These are phyloP conservation scores for Argyrosomus japonicus DNA, from an alignment of 2,113 vertebrate species.

Conservation along the genomic window DNA sequence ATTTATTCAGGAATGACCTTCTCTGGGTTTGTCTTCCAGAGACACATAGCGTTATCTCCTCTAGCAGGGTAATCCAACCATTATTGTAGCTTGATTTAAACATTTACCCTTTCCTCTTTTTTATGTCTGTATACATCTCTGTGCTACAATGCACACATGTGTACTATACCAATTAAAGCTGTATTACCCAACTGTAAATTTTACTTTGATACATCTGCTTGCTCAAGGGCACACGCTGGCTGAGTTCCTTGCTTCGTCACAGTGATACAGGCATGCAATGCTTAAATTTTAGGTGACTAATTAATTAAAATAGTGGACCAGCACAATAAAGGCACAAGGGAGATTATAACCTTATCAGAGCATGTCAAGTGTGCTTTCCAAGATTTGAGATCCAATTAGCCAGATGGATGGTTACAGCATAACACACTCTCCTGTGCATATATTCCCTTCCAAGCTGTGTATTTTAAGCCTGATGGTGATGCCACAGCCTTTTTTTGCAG, in stretches of 20 bases:
- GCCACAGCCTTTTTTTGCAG: conserved; percentile 4
- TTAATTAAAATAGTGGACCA: conserved; percentile 69
- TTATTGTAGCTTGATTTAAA: conserved; percentile 73
- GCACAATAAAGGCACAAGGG: conserved; percentile 62
- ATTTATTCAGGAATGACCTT: conserved; percentile 84
- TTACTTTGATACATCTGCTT: conserved; percentile 13
- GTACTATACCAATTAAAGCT: conserved; percentile 29
- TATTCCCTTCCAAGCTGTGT: conserved; percentile 5
- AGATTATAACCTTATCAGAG: conserved; percentile 79
- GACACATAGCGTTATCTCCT: conserved; percentile 61
- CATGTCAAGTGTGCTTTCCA: conserved; percentile 68
- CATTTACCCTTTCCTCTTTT: conserved; percentile 53
- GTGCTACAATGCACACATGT: conserved; percentile 40
- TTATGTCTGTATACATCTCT: conserved; percentile 18
- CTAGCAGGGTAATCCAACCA: conserved; percentile 66
- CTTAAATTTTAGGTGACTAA: conserved; percentile 59
- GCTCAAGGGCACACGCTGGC: neutral
- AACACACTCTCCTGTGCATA: conserved; percentile 42
- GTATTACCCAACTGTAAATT: conserved; percentile 12
- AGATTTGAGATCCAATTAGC: conserved; percentile 74
- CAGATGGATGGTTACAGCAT: conserved; percentile 65
- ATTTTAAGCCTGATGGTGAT: conserved; percentile 15
- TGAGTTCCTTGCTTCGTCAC: neutral
- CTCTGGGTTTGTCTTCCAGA: conserved; percentile 70
- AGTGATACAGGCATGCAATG: conserved; percentile 18